Percentiles rank a stretch among this genome's conserved stretches.
Conservation (phyloP, 2,888 invertebrate species). For the Aradus depressus region DNA sequence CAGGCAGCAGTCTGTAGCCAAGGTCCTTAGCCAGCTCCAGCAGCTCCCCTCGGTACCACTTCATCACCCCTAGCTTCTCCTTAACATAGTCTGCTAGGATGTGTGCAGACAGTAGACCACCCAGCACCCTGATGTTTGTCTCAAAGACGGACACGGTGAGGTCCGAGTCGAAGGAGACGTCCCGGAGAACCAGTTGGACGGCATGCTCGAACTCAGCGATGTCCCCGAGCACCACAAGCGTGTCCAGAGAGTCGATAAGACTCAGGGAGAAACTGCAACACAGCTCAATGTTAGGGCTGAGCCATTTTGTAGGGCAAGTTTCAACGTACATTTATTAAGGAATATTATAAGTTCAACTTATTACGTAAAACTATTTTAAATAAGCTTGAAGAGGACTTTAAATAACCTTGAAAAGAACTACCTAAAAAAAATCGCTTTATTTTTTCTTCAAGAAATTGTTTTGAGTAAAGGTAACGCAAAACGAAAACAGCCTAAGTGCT, state of each 20-base stretch:
- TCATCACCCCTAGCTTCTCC: slow-evolving; percentile 57
- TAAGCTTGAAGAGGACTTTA: too few relatives aligned
- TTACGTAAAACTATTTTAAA: too few relatives aligned
- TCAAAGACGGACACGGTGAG: slow-evolving; percentile 96
- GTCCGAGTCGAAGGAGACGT: slow-evolving; percentile 87
- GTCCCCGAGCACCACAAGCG: slow-evolving; percentile 82
- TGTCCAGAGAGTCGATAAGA: slow-evolving; percentile 87
- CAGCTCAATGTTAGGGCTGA: too few relatives aligned
- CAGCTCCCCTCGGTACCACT: slow-evolving; percentile 81
- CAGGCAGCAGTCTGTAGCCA: slow-evolving; percentile 85
- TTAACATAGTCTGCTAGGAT: slow-evolving; percentile 74
- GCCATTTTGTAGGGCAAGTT: too few relatives aligned
- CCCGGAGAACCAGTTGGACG: slow-evolving; percentile 69
- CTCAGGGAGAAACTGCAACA: slow-evolving; percentile 84
- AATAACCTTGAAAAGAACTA: too few relatives aligned
- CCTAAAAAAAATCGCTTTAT: too few relatives aligned
- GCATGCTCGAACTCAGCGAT: slow-evolving; percentile 89
- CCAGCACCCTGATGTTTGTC: slow-evolving; percentile 94
- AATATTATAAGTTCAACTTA: too few relatives aligned
- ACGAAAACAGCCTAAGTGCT: too few relatives aligned
- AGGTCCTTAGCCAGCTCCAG: slow-evolving; percentile 84
- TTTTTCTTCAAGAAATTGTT: too few relatives aligned
- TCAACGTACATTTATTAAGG: too few relatives aligned
- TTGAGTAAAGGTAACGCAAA: too few relatives aligned
- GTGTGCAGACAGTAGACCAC: slow-evolving; percentile 87